Evolutionary conservation across 2,888 invertebrate species (phyloP), one percentile per base, ranked within the genome.

Genomic region (Chloromyia formosa): DNA sequence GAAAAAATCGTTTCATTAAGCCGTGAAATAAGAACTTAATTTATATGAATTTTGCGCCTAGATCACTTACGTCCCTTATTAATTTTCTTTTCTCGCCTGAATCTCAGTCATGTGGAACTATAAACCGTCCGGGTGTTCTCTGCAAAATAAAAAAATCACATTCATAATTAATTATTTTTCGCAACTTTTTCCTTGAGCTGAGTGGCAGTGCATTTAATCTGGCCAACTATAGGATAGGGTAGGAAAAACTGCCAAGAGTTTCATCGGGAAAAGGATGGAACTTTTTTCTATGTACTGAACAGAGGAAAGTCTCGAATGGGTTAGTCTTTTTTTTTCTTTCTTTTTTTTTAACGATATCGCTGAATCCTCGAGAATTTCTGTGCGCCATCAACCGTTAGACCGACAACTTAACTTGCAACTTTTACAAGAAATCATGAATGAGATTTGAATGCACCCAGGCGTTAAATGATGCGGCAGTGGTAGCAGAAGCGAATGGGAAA

Each of bases 361-460:
- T 66, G 42, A 20, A 22, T 20, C 18, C 20, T 14, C 14, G 16
- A 7, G 45, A 49, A 22, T 22, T 35, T 42, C 20, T 1, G 16
- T 3, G 22, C 5, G 1, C 22, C 22, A 66, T 66, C 22, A 20
- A 66, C 45, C 22, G 45, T 20, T 22, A 45, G 22, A 12, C 20
- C 45, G 35, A 45, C 66, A 66, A 66, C 66, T 66, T 66, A 66
- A 66, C 66, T 66, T 66, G 66, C 66, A 66, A 66, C 66, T 66
- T 66, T 66, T 66, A 66, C 66, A 66, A 66, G 66, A 66, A 66
- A 66, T 66, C 66, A 66, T 66, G 66, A 66, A 66, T 66, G 66
- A 22, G 66, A 66, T 66, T 66, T 66, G 14, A 22, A 45, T 66
- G 45, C 66, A 49, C 5, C 66, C 49, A 42, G 45, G 20, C 66